Base-by-base conservation (phyloP, 2,888 invertebrate species). In the Saturnia japonica region DNA sequence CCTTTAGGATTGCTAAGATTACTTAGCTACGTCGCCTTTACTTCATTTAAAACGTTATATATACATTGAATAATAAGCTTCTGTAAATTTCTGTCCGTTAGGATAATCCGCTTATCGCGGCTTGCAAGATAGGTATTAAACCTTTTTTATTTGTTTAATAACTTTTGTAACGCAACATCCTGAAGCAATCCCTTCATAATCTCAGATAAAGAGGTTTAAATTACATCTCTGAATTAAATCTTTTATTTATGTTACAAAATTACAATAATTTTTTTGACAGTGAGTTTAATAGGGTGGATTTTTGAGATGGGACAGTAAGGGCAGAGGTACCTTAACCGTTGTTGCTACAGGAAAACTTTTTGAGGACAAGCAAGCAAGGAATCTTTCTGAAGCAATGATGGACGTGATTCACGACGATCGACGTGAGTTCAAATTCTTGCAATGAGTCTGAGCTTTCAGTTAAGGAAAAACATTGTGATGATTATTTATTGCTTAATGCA, bases 81-180 rank as follows among this genome's bases (percentile, higher is more conserved):
- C 28, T 4, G 64, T 16, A 47, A 64, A 47, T 64, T 40, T 8
- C 11, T 22, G 64, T 66, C 66, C 64, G 22, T 11, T 47, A 19
- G 34, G 64, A 66, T 51, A 66, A 69, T 64, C 69, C 51, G 47
- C 69, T 66, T 64, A 69, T 69, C 69, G 62, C 40, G 8, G 11
- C 68, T 22, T 42, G 22, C 43, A 16, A 51, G 69, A 51, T 16
- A 28, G 64, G 47, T 4, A 34, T 34, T 22, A 42, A 8, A 11
- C 9, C 25, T 19, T 22, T 69, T 69, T 68, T 69, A 12, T n/a
- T 47, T 69, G 64, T 22, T 14, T 68, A 51, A 51, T 25, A 60
- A 11, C 19, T 60, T 28, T 7, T 60, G 28, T 14, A 14, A 6
- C 6, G 14, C 14, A 57, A 51, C n/a, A 2, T n/a, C n/a, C 16